Evolutionary conservation across 2,113 vertebrate species (phyloP), one percentile per base, ranked within the genome.

Genomic region (Delphinapterus leucas): DNA sequence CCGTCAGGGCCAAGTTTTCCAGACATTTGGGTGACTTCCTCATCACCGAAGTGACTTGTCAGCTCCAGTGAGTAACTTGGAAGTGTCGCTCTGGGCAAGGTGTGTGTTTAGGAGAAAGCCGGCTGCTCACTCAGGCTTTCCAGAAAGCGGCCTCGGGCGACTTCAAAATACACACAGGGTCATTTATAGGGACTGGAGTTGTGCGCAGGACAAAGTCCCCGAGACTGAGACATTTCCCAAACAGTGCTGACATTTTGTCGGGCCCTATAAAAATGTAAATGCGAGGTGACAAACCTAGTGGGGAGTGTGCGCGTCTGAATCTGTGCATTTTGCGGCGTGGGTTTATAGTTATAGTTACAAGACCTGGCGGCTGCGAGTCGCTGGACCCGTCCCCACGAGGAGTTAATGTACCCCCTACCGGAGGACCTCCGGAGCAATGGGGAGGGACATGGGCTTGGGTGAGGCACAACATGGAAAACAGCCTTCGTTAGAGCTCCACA

Each of bases 61-160:
- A 93, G 93, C 97, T 96, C 73, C 90, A 95, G 92, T 98, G 98
- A 98, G 97, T 98, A 98, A 98, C 96, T 92, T 95, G 92, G 79
- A 95, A 92, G 89, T 93, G 92, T 97, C 87, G 79, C 96, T 97
- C 28, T 31, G 38, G 96, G 94, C 97, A 97, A 97, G 96, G 98
- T 98, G 97, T 95, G 96, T 93, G 97, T 96, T 93, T 96, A 55
- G 76, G 60, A 83, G 49, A 77, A 84, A 41, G 41, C 92, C 49
- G 81, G 82, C 73, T 15, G 95, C 97, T 93, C 97, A 96, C 97
- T 98, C 97, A 98, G 65, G 98, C 97, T 98, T 98, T 98, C 98
- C 98, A 88, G 83, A 95, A 86, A 80, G 88, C 58, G 18, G 93
- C 95, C 92, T 73, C 58, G 15, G n/a, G 38, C 20, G 47, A 81